Base-by-base conservation (phyloP, 2,888 invertebrate species). In the Cheilosia pagana region DNA sequence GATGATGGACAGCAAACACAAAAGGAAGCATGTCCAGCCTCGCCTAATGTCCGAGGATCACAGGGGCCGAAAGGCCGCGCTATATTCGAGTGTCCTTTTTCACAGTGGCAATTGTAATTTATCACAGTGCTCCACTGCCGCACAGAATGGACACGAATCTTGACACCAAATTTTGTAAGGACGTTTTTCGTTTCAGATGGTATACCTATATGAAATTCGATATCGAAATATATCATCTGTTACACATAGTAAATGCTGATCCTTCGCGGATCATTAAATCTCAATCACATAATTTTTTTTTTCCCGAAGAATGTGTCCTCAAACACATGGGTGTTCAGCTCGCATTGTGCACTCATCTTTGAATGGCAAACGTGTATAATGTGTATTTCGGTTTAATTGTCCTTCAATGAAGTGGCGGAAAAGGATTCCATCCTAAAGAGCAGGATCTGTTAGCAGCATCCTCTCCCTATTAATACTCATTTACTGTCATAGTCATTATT, bases 251-350 rank as follows among this genome's bases (percentile, higher is more conserved):
- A 16, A 35, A 50, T 65, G 78, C 78, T 74, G 83, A 81, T 85
- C 85, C 81, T 81, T 85, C 75, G 85, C 81, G 85, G 85, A 75
- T 85, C 85, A 85, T 85, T 85, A 85, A 85, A 55, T 85, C 85
- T 76, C 85, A 85, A 85, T 85, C 85, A 85, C 71, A 85, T 76
- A 81, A 71, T 85, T 85, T 85, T 85, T 85, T 75, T 68, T 60
- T 52, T 25, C 55, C 57, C 25, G 8, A 50, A 48, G 65, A 60
- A 83, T 59, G 63, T 75, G 57, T 79, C 57, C 65, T 83, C 21
- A 25, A 45, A 57, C 62, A 78, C 74, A 72, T 45, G 57, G 57
- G 59, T 62, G 28, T 63, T 25, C 39, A 41, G 35, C 57, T 35
- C 21, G 41, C 31, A 35, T 59, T 76, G 50, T 65, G 59, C 57